Percentiles rank a stretch among this genome's conserved stretches.
Evolutionary conservation across 35 echinoderm and acorn worm genomes (phyloP).

Genomic region (Strongylocentrotus purpuratus): DNA sequence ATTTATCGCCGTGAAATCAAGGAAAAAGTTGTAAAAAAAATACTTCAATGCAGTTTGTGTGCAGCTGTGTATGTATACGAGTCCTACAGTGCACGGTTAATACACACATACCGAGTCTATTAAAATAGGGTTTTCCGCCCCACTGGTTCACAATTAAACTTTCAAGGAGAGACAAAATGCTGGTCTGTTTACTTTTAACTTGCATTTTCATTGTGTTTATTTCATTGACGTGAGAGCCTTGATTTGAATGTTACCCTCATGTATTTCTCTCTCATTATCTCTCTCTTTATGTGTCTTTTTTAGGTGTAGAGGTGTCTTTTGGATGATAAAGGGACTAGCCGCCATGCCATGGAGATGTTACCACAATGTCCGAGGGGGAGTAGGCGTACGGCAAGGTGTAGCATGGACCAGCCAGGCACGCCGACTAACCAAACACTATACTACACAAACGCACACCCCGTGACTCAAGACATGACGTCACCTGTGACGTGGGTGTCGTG

Average conservation of each 20-base stretch:
- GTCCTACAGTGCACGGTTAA: neutral
- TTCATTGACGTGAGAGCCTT: neutral
- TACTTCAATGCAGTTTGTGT: neutral
- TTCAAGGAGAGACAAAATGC: neutral
- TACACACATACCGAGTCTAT: neutral
- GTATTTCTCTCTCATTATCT: neutral
- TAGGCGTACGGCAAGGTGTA: neutral
- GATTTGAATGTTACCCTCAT: neutral
- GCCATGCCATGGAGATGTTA: neutral
- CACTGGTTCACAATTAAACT: neutral
- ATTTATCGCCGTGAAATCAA: no score
- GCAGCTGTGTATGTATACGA: neutral
- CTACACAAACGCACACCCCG: neutral
- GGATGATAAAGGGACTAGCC: neutral
- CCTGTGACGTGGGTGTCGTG: neutral
- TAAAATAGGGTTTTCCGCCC: neutral
- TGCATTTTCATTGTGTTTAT: neutral
- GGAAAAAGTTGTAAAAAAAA: no score
- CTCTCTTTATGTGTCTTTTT: neutral
- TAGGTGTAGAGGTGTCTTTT: neutral
- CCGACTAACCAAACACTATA: neutral
- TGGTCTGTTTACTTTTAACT: neutral
- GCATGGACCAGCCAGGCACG: neutral
- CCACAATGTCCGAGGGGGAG: neutral
- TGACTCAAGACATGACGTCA: conserved; percentile 31